Evolutionary conservation across 1,140 invertebrate genomes (phyloP).

Genomic region (Zaprionus tsacasi): DNA sequence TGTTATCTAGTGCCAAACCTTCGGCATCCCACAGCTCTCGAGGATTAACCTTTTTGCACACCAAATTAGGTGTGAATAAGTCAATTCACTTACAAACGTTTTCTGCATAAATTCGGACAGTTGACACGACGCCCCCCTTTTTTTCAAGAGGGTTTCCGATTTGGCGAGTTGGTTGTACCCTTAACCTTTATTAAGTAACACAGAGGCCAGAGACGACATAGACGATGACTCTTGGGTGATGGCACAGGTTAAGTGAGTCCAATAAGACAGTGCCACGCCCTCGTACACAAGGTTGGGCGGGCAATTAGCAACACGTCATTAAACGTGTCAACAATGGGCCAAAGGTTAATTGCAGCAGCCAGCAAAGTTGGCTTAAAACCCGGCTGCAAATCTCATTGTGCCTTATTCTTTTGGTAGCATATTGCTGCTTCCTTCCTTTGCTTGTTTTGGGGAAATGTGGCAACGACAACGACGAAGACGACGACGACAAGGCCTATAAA

Average conservation of each 20-base stretch:
- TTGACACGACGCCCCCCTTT: background rate
- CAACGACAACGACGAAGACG: slow-evolving; percentile 7
- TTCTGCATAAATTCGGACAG: slow-evolving; percentile 37
- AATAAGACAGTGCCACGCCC: slow-evolving; percentile 37
- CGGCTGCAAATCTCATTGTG: slow-evolving; percentile 46
- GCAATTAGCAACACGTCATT: slow-evolving; percentile 79
- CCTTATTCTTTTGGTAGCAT: slow-evolving; percentile 14
- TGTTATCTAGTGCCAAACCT: slow-evolving; percentile 13
- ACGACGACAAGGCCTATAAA: slow-evolving; percentile 27
- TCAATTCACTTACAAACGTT: slow-evolving; percentile 39
- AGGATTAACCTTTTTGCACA: slow-evolving; percentile 27
- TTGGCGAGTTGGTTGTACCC: slow-evolving; percentile 39
- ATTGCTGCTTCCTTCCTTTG: slow-evolving; percentile 7
- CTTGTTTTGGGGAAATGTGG: background rate
- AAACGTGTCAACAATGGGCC: slow-evolving; percentile 72
- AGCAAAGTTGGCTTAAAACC: background rate
- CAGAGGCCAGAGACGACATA: background rate
- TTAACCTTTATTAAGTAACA: slow-evolving; percentile 59
- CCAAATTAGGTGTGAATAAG: slow-evolving; percentile 50
- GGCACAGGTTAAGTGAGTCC: slow-evolving; percentile 19
- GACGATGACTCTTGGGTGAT: background rate
- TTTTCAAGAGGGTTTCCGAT: slow-evolving; percentile 2
- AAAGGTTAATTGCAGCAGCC: slow-evolving; percentile 68
- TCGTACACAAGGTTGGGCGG: slow-evolving; percentile 41
- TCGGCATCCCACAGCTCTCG: slow-evolving; percentile 3